Conservation (phyloP, 2,113 vertebrate species). For the Trinectes maculatus region DNA sequence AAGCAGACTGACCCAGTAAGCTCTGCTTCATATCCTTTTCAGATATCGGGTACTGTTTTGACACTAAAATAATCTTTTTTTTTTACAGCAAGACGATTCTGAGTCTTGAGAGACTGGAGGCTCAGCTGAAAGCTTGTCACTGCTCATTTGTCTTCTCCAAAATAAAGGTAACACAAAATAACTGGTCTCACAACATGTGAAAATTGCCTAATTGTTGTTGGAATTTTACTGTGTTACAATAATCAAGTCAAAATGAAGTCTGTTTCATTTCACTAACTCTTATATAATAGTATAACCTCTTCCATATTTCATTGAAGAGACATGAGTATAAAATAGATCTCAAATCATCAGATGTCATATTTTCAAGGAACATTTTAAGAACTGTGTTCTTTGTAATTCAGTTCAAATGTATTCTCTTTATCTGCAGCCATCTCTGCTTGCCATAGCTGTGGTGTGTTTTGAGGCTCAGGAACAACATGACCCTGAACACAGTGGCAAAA, state of each 20-base stretch:
- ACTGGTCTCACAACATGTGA: background rate
- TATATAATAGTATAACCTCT: no score
- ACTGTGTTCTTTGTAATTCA: background rate
- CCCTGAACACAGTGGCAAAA: slow-evolving; percentile 78
- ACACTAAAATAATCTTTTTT: slow-evolving; percentile 51
- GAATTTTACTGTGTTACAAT: background rate
- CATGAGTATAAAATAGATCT: no score
- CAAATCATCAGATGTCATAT: no score
- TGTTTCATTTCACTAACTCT: no score
- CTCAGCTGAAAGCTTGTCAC: slow-evolving; percentile 94
- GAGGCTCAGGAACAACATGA: slow-evolving; percentile 88
- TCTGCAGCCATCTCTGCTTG: slow-evolving; percentile 90
- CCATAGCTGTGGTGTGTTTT: slow-evolving; percentile 87
- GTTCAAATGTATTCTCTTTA: background rate
- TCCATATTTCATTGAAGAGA: no score
- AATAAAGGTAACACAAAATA: slow-evolving; percentile 86
- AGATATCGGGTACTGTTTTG: background rate
- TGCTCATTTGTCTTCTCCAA: slow-evolving; percentile 93
- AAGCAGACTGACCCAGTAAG: background rate
- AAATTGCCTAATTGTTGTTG: background rate
- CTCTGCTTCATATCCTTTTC: background rate
- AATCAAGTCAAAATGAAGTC: no score
- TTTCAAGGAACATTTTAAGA: no score
- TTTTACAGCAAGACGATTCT: slow-evolving; percentile 83
- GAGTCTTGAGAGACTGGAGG: slow-evolving; percentile 91